phyloP scores from a whole-genome alignment of 2,113 vertebrate genomes.

The Salvelinus sp. region DNA sequence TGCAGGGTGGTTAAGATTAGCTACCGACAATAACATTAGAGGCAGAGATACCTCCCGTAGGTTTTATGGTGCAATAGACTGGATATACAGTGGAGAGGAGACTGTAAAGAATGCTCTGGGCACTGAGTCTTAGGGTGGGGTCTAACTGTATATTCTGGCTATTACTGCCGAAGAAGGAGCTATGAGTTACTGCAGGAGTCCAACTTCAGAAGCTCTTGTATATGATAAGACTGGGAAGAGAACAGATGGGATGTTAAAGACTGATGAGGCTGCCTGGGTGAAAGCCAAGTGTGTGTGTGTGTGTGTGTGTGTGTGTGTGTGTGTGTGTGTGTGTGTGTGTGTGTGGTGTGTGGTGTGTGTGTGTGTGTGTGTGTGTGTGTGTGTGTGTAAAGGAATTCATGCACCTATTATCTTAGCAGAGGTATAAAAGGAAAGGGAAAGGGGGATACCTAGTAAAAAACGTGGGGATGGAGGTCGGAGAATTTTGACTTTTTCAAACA shows the following conservation, averaged over 20 bases:
- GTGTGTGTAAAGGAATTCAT: not conserved
- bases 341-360: not conserved
- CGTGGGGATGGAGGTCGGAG: too few species aligned
- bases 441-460: too few species aligned
- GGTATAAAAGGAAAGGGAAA: too few species aligned
- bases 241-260: not conserved
- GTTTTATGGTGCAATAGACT: conserved; percentile 46
- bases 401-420: too few species aligned
- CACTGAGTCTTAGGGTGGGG: conserved; percentile 1
- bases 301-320: too few species aligned
- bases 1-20: not conserved
- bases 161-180: conserved; percentile 10
- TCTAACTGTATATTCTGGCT: conserved; percentile 7
- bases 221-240: not conserved
- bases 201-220: not conserved
- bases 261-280: not conserved
- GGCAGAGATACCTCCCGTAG: conserved; percentile 26
- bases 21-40: conserved; percentile 32
- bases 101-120: conserved; percentile 23
- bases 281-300: too few species aligned
- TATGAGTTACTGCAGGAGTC: too few species aligned
- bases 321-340: too few species aligned
- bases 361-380: not conserved
- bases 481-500: too few species aligned
- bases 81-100: conserved; percentile 8